A percentile compares a stretch with the other conserved stretches of the same genome.
phyloP scores from a whole-genome alignment of 2,888 invertebrate species.

The Hirtodrosophila cameraria region DNA sequence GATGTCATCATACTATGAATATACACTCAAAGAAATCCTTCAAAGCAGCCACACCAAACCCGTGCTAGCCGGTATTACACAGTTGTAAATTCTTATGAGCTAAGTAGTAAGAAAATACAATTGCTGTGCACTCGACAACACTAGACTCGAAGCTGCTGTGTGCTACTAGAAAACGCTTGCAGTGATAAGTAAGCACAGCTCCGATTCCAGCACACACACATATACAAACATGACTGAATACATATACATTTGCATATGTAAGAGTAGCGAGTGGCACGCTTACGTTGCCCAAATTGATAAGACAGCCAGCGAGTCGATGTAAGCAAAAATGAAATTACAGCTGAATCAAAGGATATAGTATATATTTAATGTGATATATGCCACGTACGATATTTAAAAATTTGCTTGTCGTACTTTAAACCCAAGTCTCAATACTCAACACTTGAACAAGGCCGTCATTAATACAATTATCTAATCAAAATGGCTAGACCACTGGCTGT shows the following conservation, averaged over 20 bases:
- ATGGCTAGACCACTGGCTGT: constrained; percentile 53
- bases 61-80: constrained; percentile 2
- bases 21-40: background rate
- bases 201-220: constrained; percentile 45
- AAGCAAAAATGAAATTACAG: constrained; percentile 32
- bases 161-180: constrained; percentile 42
- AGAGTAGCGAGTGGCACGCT: constrained; percentile 37
- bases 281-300: constrained; percentile 52
- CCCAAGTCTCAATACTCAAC: too few species aligned
- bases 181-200: constrained; percentile 41
- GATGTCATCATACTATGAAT: too few species aligned
- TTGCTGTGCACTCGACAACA: background rate
- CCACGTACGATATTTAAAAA: constrained; percentile 34
- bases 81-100: constrained; percentile 10
- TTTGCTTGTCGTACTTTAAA: constrained; percentile 31
- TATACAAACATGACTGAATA: background rate
- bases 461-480: constrained; percentile 53
- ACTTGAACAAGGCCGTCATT: constrained; percentile 45
- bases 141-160: constrained; percentile 4
- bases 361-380: constrained; percentile 12
- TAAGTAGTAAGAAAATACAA: background rate
- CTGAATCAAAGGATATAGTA: background rate
- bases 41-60: background rate
- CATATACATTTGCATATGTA: background rate
- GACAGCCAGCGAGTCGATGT: constrained; percentile 7